A percentile compares a stretch with the other conserved stretches of the same genome.
Conservation (phyloP, 2,888 invertebrate species). For the Metallyticus violacea region DNA sequence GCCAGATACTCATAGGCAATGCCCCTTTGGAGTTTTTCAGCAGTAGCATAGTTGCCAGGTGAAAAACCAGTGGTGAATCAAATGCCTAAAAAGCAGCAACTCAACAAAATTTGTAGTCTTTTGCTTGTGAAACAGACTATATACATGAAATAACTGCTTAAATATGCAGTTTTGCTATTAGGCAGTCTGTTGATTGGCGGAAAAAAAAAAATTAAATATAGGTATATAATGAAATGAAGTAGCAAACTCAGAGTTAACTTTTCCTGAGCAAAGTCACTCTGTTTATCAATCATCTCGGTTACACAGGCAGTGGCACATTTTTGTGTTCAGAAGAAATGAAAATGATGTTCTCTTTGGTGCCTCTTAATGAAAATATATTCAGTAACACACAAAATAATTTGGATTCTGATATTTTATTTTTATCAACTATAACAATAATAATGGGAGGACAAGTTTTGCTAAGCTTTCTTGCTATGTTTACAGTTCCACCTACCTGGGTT, state of each 20-base stretch:
- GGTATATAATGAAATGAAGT: too few relatives aligned
- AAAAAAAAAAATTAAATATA: neutral
- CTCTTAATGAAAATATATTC: neutral
- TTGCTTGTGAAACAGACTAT: neutral
- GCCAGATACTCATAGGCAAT: too few relatives aligned
- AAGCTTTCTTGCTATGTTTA: conserved; percentile 35
- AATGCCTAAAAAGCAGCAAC: neutral
- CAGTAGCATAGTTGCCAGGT: neutral
- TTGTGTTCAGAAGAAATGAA: neutral
- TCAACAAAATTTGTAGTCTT: neutral
- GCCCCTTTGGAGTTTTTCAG: neutral
- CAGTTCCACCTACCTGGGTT: conserved; percentile 76
- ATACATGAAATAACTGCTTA: neutral
- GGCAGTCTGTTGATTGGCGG: neutral
- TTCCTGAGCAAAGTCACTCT: neutral
- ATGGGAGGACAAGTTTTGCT: neutral
- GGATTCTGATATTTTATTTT: neutral
- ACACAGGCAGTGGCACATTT: neutral
- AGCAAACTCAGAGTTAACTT: too few relatives aligned
- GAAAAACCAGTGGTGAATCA: too few relatives aligned
- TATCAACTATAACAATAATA: neutral
- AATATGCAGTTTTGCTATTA: too few relatives aligned
- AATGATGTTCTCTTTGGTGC: neutral
- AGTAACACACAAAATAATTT: neutral
- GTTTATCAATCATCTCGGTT: neutral